These are phyloP conservation scores for Pelagia noctiluca DNA, from an alignment of 30 jellyfish, hydroid and myxozoan genomes.

Conservation along the genomic window DNA sequence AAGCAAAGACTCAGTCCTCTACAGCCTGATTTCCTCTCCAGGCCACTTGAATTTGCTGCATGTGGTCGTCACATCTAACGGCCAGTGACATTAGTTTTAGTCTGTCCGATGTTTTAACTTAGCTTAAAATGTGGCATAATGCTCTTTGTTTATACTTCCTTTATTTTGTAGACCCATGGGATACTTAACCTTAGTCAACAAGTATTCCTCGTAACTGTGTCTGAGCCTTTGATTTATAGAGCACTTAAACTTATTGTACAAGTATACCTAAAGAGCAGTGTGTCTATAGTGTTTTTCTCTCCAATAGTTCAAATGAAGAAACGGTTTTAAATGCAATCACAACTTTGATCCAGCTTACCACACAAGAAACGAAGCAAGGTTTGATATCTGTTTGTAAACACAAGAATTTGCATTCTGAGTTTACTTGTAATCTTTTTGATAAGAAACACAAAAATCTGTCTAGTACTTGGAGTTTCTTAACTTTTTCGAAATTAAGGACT, in stretches of 20 bases:
- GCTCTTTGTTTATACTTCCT: no score
- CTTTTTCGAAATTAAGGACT: not conserved
- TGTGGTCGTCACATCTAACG: no score
- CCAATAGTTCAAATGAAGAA: constrained; percentile 74
- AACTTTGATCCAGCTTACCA: constrained; percentile 63
- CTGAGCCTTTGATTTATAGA: not conserved
- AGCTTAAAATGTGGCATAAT: no score
- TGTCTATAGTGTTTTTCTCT: not conserved
- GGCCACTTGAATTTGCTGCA: no score
- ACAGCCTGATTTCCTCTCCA: no score
- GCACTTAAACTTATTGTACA: no score
- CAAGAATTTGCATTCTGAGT: not conserved
- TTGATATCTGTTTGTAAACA: not conserved
- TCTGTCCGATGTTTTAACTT: no score
- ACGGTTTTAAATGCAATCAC: constrained; percentile 86
- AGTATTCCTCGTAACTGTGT: no score
- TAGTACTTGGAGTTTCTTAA: not conserved
- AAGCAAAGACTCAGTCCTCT: no score
- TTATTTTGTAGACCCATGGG: no score
- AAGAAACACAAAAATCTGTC: not conserved
- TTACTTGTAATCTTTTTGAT: not conserved
- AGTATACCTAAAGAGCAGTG: no score
- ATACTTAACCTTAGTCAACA: not conserved
- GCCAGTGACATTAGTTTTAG: no score
- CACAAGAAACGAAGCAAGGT: constrained; percentile 79